Evolutionary conservation across 1,140 invertebrate genomes (phyloP).

Genomic region (Gryllus bimaculatus): DNA sequence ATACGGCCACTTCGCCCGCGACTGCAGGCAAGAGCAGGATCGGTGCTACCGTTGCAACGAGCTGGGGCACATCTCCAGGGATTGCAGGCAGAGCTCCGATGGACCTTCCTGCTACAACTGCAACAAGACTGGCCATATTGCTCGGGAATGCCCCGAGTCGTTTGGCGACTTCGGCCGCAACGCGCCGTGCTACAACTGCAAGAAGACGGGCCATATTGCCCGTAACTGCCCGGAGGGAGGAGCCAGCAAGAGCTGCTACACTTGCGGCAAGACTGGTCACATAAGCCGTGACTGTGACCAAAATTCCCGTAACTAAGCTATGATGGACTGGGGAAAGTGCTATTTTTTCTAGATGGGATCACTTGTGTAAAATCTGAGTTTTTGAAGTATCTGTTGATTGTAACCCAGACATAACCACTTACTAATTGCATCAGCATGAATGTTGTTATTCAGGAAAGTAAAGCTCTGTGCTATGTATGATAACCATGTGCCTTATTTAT

Average conservation of each 20-base stretch:
- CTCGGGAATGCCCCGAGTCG: conserved; percentile 34
- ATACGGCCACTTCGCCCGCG: conserved; percentile 83
- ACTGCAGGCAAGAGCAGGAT: conserved; percentile 75
- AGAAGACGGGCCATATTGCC: conserved; percentile 80
- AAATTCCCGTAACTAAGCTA: conserved; percentile 14
- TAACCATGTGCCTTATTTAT: conserved; percentile 1
- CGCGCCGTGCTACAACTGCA: conserved; percentile 79
- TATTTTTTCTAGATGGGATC: conserved; percentile 5
- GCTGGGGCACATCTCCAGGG: conserved; percentile 81
- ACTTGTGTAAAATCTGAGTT: conserved; percentile 5
- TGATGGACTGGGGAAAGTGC: not conserved
- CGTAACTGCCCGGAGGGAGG: conserved; percentile 65
- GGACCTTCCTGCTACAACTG: conserved; percentile 67
- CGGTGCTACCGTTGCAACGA: conserved; percentile 77
- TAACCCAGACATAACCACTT: conserved; percentile 4
- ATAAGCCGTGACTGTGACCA: conserved; percentile 39
- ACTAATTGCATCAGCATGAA: conserved; percentile 4
- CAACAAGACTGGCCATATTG: conserved; percentile 80
- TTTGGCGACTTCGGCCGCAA: conserved; percentile 38
- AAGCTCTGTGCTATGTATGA: not conserved
- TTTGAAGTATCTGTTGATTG: conserved; percentile 5
- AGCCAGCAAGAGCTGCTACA: conserved; percentile 38
- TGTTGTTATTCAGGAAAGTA: conserved; percentile 5
- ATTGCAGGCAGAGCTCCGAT: conserved; percentile 43
- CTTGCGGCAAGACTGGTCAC: conserved; percentile 38